Conservation (phyloP, 37 sponge, comb jelly and placozoan species). For the Ianthella basta region DNA sequence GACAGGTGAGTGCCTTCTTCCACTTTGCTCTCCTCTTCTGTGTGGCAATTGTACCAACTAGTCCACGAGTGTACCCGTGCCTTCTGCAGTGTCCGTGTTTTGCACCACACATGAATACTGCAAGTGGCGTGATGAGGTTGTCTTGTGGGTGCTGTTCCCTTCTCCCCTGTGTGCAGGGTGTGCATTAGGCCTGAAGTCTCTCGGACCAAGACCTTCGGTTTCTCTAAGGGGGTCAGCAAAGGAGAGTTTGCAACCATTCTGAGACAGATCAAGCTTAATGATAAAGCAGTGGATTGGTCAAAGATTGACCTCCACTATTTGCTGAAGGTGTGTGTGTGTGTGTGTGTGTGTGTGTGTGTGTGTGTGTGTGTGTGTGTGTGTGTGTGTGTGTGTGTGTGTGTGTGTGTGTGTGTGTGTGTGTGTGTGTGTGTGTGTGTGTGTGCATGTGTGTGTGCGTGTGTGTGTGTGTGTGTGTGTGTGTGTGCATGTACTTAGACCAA, state of each 20-base stretch:
- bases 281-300: constrained; percentile 60
- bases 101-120: too few relatives aligned
- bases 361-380: not conserved
- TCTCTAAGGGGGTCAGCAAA: constrained; percentile 68
- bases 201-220: constrained; percentile 83
- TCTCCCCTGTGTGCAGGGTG: constrained; percentile 33
- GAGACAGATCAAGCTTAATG: constrained; percentile 65
- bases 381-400: not conserved
- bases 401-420: not conserved
- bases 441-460: not conserved
- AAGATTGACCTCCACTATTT: constrained; percentile 66
- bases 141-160: too few relatives aligned
- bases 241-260: constrained; percentile 74
- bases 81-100: too few relatives aligned
- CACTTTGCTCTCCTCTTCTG: too few relatives aligned
- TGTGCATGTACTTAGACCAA: too few relatives aligned
- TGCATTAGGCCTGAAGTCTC: constrained; percentile 93
- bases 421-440: not conserved
- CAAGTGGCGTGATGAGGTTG: too few relatives aligned
- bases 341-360: not conserved
- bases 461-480: too few relatives aligned
- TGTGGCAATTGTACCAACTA: too few relatives aligned
- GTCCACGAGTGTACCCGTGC: too few relatives aligned
- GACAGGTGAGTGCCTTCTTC: constrained; percentile 35
- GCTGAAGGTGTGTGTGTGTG: constrained; percentile 47